phyloP scores from a whole-genome alignment of 2,797 vertebrate species.

The Oryzias sinensis region DNA sequence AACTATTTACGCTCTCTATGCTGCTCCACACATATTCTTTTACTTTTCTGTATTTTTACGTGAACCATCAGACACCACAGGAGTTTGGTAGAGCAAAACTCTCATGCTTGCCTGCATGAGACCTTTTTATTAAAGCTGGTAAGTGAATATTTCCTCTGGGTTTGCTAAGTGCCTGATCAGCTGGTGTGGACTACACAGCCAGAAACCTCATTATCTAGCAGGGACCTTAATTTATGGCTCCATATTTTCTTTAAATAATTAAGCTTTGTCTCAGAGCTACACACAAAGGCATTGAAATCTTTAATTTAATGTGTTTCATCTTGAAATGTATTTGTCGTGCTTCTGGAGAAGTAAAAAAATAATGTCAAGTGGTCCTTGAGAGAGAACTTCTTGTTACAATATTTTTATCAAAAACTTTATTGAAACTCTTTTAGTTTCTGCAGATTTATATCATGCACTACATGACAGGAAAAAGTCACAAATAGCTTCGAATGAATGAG shows the following conservation, averaged over 20 bases:
- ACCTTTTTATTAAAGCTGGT: slow-evolving; percentile 53
- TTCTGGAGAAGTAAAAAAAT: too few relatives aligned
- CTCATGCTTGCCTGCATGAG: slow-evolving; percentile 50
- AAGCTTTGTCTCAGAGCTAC: slow-evolving; percentile 19
- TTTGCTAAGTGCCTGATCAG: slow-evolving; percentile 56
- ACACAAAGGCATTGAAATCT: not conserved
- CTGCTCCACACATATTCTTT: slow-evolving; percentile 24
- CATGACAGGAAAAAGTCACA: too few relatives aligned
- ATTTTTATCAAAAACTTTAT: too few relatives aligned
- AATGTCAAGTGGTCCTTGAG: too few relatives aligned
- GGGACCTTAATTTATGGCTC: slow-evolving; percentile 21
- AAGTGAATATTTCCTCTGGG: slow-evolving; percentile 51
- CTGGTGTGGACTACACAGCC: slow-evolving; percentile 57
- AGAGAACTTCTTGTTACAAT: too few relatives aligned
- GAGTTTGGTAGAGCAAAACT: slow-evolving; percentile 37
- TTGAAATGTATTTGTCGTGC: too few relatives aligned
- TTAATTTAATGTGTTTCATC: too few relatives aligned
- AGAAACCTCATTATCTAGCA: slow-evolving; percentile 44
- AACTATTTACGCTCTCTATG: slow-evolving; percentile 1
- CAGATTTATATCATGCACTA: too few relatives aligned
- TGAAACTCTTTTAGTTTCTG: too few relatives aligned
- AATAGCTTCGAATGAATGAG: slow-evolving; percentile 9
- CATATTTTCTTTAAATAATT: slow-evolving; percentile 35
- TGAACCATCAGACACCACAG: slow-evolving; percentile 55
- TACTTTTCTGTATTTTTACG: slow-evolving; percentile 8